Evolutionary conservation across 2,113 vertebrate genomes (phyloP).

Genomic region (Dicaeum eximium): DNA sequence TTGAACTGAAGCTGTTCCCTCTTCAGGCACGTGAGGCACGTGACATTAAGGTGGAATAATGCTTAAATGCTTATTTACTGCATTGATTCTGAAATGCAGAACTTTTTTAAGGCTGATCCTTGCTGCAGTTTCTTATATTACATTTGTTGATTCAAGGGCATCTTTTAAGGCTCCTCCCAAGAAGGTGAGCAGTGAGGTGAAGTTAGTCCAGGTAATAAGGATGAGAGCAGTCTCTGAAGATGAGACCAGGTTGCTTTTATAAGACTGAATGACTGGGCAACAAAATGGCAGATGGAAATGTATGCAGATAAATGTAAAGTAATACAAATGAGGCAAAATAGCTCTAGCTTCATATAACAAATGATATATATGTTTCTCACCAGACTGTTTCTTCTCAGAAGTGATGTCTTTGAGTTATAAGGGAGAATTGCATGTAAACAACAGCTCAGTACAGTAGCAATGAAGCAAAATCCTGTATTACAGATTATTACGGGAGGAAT

Average conservation of each 20-base stretch:
- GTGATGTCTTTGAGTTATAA: background rate
- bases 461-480: background rate
- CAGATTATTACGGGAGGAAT: background rate
- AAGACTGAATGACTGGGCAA: background rate
- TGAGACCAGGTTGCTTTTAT: background rate
- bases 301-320: conserved; percentile 40
- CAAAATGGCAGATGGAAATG: conserved; percentile 10
- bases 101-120: background rate
- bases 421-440: background rate
- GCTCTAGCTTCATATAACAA: background rate
- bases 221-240: background rate
- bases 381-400: background rate
- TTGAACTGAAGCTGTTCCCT: background rate
- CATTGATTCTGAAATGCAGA: background rate
- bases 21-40: background rate
- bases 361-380: background rate
- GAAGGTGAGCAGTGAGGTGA: background rate
- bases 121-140: background rate
- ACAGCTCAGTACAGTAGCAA: background rate
- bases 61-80: background rate
- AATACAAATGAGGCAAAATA: conserved; percentile 19
- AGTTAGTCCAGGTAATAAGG: background rate
- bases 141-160: background rate
- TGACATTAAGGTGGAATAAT: background rate
- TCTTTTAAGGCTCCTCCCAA: background rate